phyloP scores from a whole-genome alignment of 2,797 vertebrate species.

The Anguilla obscura region DNA sequence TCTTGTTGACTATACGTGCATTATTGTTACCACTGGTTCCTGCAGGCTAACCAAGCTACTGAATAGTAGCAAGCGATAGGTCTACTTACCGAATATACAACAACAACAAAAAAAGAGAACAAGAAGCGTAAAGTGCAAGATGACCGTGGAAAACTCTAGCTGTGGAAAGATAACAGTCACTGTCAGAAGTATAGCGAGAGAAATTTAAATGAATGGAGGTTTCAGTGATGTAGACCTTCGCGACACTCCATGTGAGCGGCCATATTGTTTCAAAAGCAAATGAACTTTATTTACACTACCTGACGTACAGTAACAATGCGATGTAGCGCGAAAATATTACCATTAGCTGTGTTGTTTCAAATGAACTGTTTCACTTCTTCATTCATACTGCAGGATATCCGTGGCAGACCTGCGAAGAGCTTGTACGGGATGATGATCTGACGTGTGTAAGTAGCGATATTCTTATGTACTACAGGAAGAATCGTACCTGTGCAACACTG shows the following conservation, averaged over 20 bases:
- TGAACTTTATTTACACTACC: slow-evolving; percentile 20
- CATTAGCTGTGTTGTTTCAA: neutral
- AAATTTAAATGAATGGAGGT: neutral
- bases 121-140: neutral
- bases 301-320: neutral
- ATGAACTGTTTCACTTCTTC: neutral
- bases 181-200: neutral
- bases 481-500: no score
- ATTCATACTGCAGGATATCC: neutral
- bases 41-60: neutral
- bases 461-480: no score
- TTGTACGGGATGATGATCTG: neutral
- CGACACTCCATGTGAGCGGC: slow-evolving; percentile 28
- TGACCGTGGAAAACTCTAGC: neutral
- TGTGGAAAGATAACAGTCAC: neutral
- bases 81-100: neutral
- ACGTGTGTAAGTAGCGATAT: no score
- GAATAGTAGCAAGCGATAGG: neutral
- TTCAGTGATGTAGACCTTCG: neutral
- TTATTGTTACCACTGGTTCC: neutral
- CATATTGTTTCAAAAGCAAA: slow-evolving; percentile 40
- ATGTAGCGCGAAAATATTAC: neutral
- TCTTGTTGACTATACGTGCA: neutral
- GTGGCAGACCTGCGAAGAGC: neutral
- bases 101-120: neutral